phyloP scores from a whole-genome alignment of 2,888 invertebrate genomes.

The Biston stratarius region DNA sequence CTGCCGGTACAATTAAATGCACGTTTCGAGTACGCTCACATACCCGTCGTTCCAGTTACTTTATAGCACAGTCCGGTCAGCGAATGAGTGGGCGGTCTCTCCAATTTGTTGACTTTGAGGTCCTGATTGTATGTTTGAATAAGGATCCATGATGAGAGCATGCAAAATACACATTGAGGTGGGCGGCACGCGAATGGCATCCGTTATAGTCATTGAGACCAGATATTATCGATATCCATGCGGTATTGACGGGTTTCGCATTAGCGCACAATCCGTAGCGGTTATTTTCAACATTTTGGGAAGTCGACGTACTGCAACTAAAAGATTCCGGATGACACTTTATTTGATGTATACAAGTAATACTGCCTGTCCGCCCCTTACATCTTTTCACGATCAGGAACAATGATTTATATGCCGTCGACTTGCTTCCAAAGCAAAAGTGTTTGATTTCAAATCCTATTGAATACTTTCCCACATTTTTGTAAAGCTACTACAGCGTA shows the following conservation, averaged over 20 bases:
- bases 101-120: constrained; percentile 75
- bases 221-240: constrained; percentile 53
- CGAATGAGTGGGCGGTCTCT: constrained; percentile 71
- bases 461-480: too few relatives aligned
- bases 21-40: constrained; percentile 33
- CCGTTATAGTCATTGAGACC: constrained; percentile 62
- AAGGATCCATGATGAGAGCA: constrained; percentile 65
- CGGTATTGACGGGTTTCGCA: constrained; percentile 52
- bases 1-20: constrained; percentile 16
- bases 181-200: constrained; percentile 64
- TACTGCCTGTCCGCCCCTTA: too few relatives aligned
- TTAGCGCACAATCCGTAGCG: not conserved
- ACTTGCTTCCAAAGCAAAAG: too few relatives aligned
- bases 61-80: constrained; percentile 43
- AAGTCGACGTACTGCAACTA: too few relatives aligned
- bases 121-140: constrained; percentile 73
- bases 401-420: too few relatives aligned
- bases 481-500: too few relatives aligned
- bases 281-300: too few relatives aligned
- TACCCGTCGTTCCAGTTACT: constrained; percentile 41
- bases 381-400: too few relatives aligned
- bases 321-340: too few relatives aligned
- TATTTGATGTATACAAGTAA: too few relatives aligned
- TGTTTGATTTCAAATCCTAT: too few relatives aligned
- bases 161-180: constrained; percentile 60